Percentiles rank a stretch among this genome's conserved stretches.
These are phyloP conservation scores for Netelia inedita DNA, from an alignment of 2,888 invertebrate genomes.

Conservation along the genomic window DNA sequence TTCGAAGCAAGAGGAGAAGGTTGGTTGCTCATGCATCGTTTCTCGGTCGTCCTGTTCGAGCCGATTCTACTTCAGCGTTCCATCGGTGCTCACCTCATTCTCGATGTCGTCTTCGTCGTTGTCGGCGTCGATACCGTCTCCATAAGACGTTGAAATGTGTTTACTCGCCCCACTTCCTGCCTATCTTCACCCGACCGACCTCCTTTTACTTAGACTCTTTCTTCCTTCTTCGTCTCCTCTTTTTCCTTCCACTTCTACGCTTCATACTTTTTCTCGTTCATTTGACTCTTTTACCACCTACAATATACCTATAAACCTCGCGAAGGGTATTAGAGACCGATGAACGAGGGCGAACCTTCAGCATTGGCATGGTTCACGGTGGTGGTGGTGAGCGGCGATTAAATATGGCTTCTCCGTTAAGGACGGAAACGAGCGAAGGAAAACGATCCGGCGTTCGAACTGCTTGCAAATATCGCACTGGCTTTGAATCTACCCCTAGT, in stretches of 20 bases:
- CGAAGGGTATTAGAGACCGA: conserved; percentile 11
- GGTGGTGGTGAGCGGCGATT: conserved; percentile 15
- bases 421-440: not conserved
- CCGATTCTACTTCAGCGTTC: conserved; percentile 57
- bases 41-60: conserved; percentile 40
- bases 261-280: not conserved
- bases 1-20: not conserved
- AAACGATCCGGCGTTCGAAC: not conserved
- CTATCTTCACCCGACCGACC: conserved; percentile 48
- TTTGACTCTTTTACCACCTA: not conserved
- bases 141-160: conserved; percentile 63
- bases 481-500: too few relatives aligned
- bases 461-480: too few relatives aligned
- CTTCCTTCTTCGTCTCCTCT: conserved; percentile 8
- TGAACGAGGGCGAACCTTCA: conserved; percentile 1
- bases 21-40: conserved; percentile 36
- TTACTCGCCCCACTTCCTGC: conserved; percentile 64
- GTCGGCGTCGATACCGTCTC: conserved; percentile 54
- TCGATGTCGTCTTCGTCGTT: conserved; percentile 43
- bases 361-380: not conserved
- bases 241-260: conserved; percentile 1
- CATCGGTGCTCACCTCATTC: conserved; percentile 49
- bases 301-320: not conserved
- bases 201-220: conserved; percentile 22
- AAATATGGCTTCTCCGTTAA: conserved; percentile 25